phyloP scores from a whole-genome alignment of 1,140 invertebrate genomes.

The Vollenhovia emeryi region DNA sequence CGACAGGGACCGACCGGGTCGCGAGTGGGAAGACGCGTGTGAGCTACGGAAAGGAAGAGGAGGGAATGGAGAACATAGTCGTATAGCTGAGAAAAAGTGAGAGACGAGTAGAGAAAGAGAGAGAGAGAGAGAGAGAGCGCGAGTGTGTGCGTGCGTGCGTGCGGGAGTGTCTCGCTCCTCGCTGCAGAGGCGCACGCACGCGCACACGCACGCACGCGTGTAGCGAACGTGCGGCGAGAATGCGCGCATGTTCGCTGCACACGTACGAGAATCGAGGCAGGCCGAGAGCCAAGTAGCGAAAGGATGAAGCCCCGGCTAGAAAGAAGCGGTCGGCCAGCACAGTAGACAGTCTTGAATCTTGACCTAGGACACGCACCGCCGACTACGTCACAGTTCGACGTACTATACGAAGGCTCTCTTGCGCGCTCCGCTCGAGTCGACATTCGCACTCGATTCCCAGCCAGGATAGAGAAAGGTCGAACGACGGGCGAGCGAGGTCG shows the following conservation, averaged over 20 bases:
- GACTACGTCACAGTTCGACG: conserved; percentile 81
- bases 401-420: conserved; percentile 70
- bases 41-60: conserved; percentile 13
- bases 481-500: conserved; percentile 55
- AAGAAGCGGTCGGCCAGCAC: conserved; percentile 59
- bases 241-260: conserved; percentile 30
- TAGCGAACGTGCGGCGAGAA: background rate
- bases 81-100: background rate
- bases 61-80: background rate
- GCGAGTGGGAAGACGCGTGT: conserved; percentile 49
- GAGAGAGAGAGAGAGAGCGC: background rate
- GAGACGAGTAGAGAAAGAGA: background rate
- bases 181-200: background rate
- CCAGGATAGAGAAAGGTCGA: conserved; percentile 58
- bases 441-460: conserved; percentile 66
- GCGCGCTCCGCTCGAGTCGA: conserved; percentile 49
- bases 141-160: background rate
- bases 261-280: background rate
- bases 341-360: conserved; percentile 81
- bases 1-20: conserved; percentile 64
- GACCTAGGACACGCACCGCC: conserved; percentile 84
- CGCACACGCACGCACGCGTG: background rate
- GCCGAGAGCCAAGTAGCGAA: conserved; percentile 62
- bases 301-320: conserved; percentile 69
- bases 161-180: conserved; percentile 29